phyloP scores from a whole-genome alignment of 2,797 vertebrate species.

The Crax fasciolata region DNA sequence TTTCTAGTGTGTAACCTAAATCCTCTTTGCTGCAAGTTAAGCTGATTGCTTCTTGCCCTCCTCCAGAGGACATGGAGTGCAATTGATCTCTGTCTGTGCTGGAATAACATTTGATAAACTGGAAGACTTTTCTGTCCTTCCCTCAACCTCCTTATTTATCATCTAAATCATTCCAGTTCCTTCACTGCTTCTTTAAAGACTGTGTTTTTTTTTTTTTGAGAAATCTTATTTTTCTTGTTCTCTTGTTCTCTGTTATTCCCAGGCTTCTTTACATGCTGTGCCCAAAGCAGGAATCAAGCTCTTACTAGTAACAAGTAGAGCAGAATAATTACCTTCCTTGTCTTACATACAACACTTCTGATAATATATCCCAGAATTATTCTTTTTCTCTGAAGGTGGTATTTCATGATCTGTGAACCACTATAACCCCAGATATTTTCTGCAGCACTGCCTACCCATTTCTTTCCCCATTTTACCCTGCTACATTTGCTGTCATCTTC shows the following conservation, averaged over 20 bases:
- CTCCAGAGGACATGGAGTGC: background rate
- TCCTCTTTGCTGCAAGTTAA: conserved; percentile 55
- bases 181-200: background rate
- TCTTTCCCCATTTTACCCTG: background rate
- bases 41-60: conserved; percentile 7
- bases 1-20: background rate
- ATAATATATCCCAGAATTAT: conserved; percentile 22
- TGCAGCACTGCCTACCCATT: background rate
- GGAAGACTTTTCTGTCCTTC: background rate
- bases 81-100: background rate
- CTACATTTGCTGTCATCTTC: background rate
- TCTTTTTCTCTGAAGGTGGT: background rate
- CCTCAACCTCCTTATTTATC: background rate
- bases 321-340: conserved; percentile 64
- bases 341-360: conserved; percentile 21
- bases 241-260: background rate
- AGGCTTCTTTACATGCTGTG: conserved; percentile 3
- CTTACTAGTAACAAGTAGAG: conserved; percentile 54
- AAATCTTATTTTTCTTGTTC: background rate
- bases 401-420: background rate
- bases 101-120: background rate
- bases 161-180: background rate
- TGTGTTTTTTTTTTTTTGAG: background rate
- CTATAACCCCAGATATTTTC: conserved; percentile 21
- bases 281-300: conserved; percentile 18